A percentile compares a stretch with the other conserved stretches of the same genome.
Conservation (phyloP, 2,113 vertebrate species). For the Salvelinus fontinalis region DNA sequence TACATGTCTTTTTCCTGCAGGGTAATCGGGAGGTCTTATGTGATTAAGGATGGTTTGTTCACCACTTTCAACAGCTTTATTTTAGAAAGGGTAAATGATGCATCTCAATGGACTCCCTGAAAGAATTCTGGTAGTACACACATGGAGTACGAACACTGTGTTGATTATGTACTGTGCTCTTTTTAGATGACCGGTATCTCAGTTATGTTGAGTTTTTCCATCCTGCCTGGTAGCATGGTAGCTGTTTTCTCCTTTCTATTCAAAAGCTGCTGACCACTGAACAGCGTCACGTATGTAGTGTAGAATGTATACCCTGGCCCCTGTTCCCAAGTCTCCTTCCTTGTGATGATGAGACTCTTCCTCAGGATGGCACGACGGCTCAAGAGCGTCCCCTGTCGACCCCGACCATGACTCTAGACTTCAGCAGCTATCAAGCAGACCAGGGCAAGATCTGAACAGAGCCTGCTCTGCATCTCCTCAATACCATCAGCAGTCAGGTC, state of each 20-base stretch:
- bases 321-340: neutral
- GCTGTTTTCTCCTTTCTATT: neutral
- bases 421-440: too few relatives aligned
- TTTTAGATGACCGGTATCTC: neutral
- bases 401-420: neutral
- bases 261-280: neutral
- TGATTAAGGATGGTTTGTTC: conserved; percentile 38
- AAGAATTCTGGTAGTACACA: neutral
- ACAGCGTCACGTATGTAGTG: neutral
- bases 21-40: conserved; percentile 36
- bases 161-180: neutral
- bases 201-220: too few relatives aligned
- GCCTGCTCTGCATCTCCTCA: neutral
- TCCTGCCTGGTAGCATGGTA: neutral
- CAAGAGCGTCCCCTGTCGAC: conserved; percentile 65
- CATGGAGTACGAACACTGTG: neutral
- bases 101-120: conserved; percentile 5
- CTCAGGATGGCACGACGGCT: conserved; percentile 35
- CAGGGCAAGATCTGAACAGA: too few relatives aligned
- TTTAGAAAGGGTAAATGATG: neutral
- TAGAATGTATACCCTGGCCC: neutral
- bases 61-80: conserved; percentile 4
- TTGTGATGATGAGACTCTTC: conserved; percentile 1
- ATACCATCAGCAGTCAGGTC: neutral
- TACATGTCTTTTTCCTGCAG: conserved; percentile 27